Conservation (phyloP, 2,113 vertebrate genomes). For the Octodon degus region DNA sequence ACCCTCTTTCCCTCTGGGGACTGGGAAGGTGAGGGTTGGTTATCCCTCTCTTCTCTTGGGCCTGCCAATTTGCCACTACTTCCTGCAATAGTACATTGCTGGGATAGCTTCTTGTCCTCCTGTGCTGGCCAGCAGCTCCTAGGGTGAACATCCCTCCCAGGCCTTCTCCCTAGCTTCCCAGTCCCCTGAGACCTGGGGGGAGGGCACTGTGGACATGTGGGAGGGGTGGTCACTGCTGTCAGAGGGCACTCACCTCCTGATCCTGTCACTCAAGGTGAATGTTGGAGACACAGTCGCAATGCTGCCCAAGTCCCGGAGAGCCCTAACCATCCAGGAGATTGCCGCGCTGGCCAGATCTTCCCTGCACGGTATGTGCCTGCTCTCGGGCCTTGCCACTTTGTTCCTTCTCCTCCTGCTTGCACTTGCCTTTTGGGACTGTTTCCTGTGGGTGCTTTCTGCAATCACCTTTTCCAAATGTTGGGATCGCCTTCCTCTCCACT, state of each 20-base stretch:
- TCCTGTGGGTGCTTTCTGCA: not conserved
- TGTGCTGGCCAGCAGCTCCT: not conserved
- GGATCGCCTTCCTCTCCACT: not conserved
- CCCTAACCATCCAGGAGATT: slow-evolving; percentile 98
- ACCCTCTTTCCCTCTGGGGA: not conserved
- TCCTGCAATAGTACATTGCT: not conserved
- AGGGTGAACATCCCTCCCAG: not conserved
- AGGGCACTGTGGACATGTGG: not conserved
- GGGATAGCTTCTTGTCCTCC: not conserved
- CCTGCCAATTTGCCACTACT: not conserved
- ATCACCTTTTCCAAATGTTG: not conserved
- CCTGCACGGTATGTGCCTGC: slow-evolving; percentile 90
- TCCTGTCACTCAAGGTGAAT: slow-evolving; percentile 91
- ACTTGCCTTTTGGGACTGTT: not conserved
- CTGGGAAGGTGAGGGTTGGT: not conserved
- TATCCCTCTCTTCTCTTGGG: not conserved
- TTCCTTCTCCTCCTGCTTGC: not conserved
- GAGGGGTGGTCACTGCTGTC: not conserved
- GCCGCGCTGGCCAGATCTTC: slow-evolving; percentile 97
- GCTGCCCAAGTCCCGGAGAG: slow-evolving; percentile 98
- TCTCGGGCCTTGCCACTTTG: not conserved
- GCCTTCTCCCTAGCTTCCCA: not conserved
- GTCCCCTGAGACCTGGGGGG: not conserved
- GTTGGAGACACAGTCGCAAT: slow-evolving; percentile 97
- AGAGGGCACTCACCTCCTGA: slow-evolving; percentile 41